phyloP scores from a whole-genome alignment of 2,888 invertebrate species.

The Adelognathus sp. region DNA sequence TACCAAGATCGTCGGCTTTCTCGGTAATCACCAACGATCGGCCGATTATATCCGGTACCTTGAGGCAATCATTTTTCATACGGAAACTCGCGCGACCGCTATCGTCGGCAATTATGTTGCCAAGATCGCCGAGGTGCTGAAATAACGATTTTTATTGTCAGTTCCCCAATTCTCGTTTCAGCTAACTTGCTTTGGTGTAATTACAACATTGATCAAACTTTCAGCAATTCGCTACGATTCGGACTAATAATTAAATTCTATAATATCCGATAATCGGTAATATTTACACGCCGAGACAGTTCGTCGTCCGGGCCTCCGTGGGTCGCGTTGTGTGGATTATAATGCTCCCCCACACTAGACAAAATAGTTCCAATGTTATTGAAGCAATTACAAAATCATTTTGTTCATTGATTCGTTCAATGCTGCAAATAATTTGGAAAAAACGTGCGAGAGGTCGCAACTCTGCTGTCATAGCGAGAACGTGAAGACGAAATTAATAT shows the following conservation, averaged over 20 bases:
- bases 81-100: slow-evolving; percentile 87
- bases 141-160: slow-evolving; percentile 48
- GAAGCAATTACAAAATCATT: neutral
- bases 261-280: slow-evolving; percentile 34
- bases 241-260: neutral
- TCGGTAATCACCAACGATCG: slow-evolving; percentile 89
- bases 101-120: slow-evolving; percentile 84
- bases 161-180: neutral
- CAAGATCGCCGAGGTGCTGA: slow-evolving; percentile 86
- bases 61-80: slow-evolving; percentile 84
- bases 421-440: neutral
- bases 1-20: slow-evolving; percentile 84
- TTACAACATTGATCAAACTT: neutral
- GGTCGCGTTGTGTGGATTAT: slow-evolving; percentile 82
- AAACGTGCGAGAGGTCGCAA: neutral
- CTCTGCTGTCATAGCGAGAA: neutral
- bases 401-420: slow-evolving; percentile 25
- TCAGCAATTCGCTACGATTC: slow-evolving; percentile 14
- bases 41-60: slow-evolving; percentile 89
- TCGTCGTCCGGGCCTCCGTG: slow-evolving; percentile 82
- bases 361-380: slow-evolving; percentile 43
- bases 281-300: slow-evolving; percentile 78
- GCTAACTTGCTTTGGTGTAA: neutral
- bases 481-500: neutral
- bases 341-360: slow-evolving; percentile 85